A percentile compares a stretch with the other conserved stretches of the same genome.
These are phyloP conservation scores for Yponomeuta evonymella DNA, from an alignment of 2,888 invertebrate genomes.

Conservation along the genomic window DNA sequence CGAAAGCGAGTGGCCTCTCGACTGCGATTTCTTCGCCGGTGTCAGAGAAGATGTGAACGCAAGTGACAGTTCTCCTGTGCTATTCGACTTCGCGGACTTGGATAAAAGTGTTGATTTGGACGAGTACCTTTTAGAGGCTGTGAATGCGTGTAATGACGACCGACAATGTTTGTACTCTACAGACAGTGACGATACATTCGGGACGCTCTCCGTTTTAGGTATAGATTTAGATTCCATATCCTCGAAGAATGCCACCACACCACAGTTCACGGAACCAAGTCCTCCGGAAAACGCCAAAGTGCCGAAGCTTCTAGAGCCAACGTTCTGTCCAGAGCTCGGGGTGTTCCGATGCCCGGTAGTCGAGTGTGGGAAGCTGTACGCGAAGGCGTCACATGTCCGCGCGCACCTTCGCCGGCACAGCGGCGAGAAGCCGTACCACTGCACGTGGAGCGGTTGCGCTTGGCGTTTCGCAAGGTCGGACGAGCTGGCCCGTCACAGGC, in stretches of 20 bases:
- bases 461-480: conserved; percentile 97
- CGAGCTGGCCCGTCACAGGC: conserved; percentile 92
- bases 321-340: conserved; percentile 66
- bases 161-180: conserved; percentile 38
- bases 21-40: conserved; percentile 54
- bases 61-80: conserved; percentile 31
- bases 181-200: conserved; percentile 32
- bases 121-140: conserved; percentile 56
- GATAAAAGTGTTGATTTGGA: conserved; percentile 58
- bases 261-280: conserved; percentile 9
- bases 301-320: conserved; percentile 58
- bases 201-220: conserved; percentile 35
- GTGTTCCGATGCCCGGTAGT: conserved; percentile 82
- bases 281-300: conserved; percentile 36
- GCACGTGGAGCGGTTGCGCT: conserved; percentile 87
- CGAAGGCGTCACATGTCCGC: conserved; percentile 92
- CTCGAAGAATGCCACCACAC: background rate
- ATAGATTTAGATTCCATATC: conserved; percentile 38
- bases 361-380: conserved; percentile 87
- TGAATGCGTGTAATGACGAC: conserved; percentile 48
- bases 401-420: conserved; percentile 91
- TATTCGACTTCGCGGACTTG: conserved; percentile 61
- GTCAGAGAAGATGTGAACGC: conserved; percentile 39
- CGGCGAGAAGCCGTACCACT: conserved; percentile 85
- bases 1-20: conserved; percentile 49